Base-by-base conservation (phyloP, 1,140 invertebrate species). In the Bathynomus jamesi region DNA sequence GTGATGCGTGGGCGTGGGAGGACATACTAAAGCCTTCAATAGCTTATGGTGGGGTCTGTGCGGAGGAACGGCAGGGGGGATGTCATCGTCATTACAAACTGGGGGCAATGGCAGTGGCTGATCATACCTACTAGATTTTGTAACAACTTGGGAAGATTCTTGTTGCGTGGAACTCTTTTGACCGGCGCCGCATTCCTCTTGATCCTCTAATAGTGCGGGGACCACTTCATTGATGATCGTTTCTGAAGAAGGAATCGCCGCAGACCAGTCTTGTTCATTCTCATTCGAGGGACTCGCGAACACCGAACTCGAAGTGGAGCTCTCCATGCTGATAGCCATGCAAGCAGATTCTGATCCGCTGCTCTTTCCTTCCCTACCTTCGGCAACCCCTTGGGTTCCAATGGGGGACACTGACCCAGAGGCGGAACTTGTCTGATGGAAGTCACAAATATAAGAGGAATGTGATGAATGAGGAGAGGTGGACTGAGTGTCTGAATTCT, bases 1-100 rank as follows among this genome's bases (percentile, higher is more conserved):
- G 78, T 90, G 90, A 82, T 93, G 91, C 0, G 90, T 92, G 0
- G 91, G 91, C 0, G 91, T 92, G 0, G 91, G 91, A 7, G 89
- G 91, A 80, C 91, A 93, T 30, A 71, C 67, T 65, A 76, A 65
- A 24, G 66, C 70, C 61, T 69, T 76, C 17, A 76, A 30, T 4
- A 72, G 46, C 60, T 72, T 61, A 28, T 74, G 72, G 31, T 75
- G 73, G 2, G 67, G 76, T 24, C 70, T 70, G 40, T 78, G 76
- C 28, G 78, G 73, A 25, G 65, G 65, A 69, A 70, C 72, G 62
- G 78, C 73, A 60, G 66, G 76, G 27, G 72, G 70, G 29, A 67
- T 67, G 24, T 76, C 75, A 21, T 78, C 78, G 24, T 72, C 69
- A 17, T 76, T 72, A 29, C 76, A 69, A 69, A 21, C 11, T 7